Evolutionary conservation across 2,113 vertebrate genomes (phyloP).

Genomic region (Australoheros scitulus): DNA sequence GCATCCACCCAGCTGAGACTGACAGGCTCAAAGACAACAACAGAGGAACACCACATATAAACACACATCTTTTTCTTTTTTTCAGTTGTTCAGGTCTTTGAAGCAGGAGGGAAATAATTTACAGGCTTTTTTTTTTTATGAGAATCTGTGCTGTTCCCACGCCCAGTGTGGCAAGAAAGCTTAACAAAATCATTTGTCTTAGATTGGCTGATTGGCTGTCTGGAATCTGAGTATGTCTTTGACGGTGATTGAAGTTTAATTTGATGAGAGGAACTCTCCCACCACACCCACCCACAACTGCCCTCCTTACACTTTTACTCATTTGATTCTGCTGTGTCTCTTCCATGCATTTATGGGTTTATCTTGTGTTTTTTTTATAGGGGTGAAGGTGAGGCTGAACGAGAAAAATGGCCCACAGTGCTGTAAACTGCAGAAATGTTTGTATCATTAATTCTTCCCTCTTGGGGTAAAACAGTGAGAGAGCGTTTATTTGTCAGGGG

Average conservation of each 20-base stretch:
- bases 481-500: constrained; percentile 32
- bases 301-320: constrained; percentile 28
- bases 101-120: constrained; percentile 75
- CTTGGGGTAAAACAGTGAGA: constrained; percentile 18
- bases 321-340: constrained; percentile 12
- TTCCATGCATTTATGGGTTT: constrained; percentile 52
- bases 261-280: constrained; percentile 60
- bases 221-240: constrained; percentile 68
- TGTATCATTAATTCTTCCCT: constrained; percentile 55
- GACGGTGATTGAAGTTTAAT: constrained; percentile 68
- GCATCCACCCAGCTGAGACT: constrained; percentile 36
- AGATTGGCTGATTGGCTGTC: constrained; percentile 75
- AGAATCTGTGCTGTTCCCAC: constrained; percentile 78
- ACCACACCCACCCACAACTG: constrained; percentile 42
- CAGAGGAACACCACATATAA: constrained; percentile 57
- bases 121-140: constrained; percentile 65
- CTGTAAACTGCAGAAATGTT: constrained; percentile 54
- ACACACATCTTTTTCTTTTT: constrained; percentile 63
- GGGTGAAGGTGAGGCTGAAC: constrained; percentile 48
- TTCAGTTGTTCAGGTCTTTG: constrained; percentile 68
- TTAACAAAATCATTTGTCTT: constrained; percentile 77
- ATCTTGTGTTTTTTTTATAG: constrained; percentile 53
- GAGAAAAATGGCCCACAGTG: constrained; percentile 19
- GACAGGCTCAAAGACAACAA: constrained; percentile 49
- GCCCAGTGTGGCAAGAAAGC: constrained; percentile 74